phyloP scores from a whole-genome alignment of 1,140 invertebrate genomes.

The Agrypnia vestita region DNA sequence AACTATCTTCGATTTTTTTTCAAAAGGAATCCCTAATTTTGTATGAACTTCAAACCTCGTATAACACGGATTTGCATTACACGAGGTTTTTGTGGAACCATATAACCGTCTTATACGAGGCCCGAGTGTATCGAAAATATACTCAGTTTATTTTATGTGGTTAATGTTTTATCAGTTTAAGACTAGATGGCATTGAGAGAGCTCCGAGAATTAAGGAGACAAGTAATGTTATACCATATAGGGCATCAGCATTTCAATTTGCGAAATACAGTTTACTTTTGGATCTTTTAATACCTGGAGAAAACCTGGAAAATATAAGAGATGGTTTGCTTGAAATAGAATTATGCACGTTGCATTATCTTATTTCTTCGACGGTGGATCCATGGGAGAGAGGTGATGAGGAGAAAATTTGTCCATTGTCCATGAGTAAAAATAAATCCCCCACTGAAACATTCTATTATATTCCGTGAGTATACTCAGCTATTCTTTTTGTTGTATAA shows the following conservation, averaged over 20 bases:
- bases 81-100: no score
- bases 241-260: slow-evolving; percentile 75
- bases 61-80: no score
- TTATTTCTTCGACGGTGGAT: slow-evolving; percentile 76
- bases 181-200: slow-evolving; percentile 77
- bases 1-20: no score
- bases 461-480: slow-evolving; percentile 15
- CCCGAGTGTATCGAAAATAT: no score
- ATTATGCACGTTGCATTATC: slow-evolving; percentile 75
- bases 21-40: no score
- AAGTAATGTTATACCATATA: slow-evolving; percentile 73
- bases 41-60: no score
- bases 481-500: background rate
- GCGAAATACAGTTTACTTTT: slow-evolving; percentile 75
- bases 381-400: slow-evolving; percentile 73
- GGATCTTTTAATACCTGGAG: slow-evolving; percentile 74
- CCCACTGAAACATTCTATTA: slow-evolving; percentile 25
- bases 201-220: slow-evolving; percentile 67
- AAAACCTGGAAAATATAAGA: slow-evolving; percentile 67
- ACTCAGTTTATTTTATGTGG: no score
- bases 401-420: slow-evolving; percentile 68
- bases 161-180: slow-evolving; percentile 69
- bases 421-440: slow-evolving; percentile 28
- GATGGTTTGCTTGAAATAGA: slow-evolving; percentile 70
- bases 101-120: no score